Conservation (phyloP, 2,113 vertebrate genomes). For the Tachysurus vachellii region DNA sequence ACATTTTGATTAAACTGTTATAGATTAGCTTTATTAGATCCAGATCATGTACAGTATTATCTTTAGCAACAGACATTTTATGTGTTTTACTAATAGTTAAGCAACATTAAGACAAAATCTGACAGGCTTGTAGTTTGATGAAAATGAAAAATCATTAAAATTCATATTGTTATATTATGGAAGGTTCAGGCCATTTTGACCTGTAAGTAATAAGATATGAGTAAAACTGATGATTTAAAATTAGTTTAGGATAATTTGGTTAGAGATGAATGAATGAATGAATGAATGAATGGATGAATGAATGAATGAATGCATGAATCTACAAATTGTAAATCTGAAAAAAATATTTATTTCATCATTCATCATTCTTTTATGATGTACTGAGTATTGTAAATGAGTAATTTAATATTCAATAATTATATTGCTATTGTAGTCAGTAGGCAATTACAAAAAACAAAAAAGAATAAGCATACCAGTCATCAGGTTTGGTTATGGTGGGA, state of each 20-base stretch:
- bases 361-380: not conserved
- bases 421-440: not conserved
- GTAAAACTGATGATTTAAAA: no score
- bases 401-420: not conserved
- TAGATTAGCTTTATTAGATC: not conserved
- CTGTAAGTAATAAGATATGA: no score
- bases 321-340: not conserved
- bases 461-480: constrained; percentile 44
- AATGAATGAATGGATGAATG: not conserved
- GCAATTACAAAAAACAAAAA: not conserved
- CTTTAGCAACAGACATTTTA: not conserved
- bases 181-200: no score
- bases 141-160: no score
- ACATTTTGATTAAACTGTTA: not conserved
- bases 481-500: constrained; percentile 47
- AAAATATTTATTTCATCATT: not conserved
- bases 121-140: no score
- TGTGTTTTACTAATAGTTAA: no score
- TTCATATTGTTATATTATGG: no score
- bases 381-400: not conserved
- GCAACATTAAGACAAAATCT: no score
- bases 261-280: no score
- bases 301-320: not conserved
- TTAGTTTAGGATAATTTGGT: no score
- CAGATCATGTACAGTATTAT: not conserved